These are phyloP conservation scores for Ips typographus DNA, from an alignment of 1,140 invertebrate species.

Conservation along the genomic window DNA sequence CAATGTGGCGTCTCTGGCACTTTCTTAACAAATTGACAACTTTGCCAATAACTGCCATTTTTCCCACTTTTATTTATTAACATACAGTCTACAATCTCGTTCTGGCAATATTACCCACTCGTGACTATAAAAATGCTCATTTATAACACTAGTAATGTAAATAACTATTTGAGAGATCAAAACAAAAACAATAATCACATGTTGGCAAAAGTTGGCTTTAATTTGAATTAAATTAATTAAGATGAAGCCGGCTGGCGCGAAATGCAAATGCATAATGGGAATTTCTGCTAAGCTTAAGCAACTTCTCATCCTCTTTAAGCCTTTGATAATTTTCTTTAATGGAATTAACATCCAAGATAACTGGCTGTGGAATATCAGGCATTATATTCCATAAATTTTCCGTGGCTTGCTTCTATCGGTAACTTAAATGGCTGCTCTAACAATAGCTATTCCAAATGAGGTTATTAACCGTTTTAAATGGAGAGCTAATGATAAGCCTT, in stretches of 20 bases:
- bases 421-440: neutral
- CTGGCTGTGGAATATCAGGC: neutral
- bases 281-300: neutral
- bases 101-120: too few relatives aligned
- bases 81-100: too few relatives aligned
- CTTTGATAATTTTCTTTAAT: conserved; percentile 6
- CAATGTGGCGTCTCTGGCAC: too few relatives aligned
- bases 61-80: too few relatives aligned
- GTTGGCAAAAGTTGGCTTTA: too few relatives aligned
- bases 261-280: neutral
- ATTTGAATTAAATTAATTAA: too few relatives aligned
- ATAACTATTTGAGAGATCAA: too few relatives aligned
- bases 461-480: neutral
- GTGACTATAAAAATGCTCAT: too few relatives aligned
- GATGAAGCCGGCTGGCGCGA: neutral
- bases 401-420: neutral
- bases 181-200: too few relatives aligned
- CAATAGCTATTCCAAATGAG: neutral
- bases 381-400: conserved; percentile 3
- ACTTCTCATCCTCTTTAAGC: conserved; percentile 1
- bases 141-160: too few relatives aligned
- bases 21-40: too few relatives aligned
- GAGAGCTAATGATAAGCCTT: neutral
- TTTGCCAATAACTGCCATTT: too few relatives aligned
- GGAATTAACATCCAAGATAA: neutral